Evolutionary conservation across 2,888 invertebrate species (phyloP), one percentile per base, ranked within the genome.

Genomic region (Latrodectus elegans): DNA sequence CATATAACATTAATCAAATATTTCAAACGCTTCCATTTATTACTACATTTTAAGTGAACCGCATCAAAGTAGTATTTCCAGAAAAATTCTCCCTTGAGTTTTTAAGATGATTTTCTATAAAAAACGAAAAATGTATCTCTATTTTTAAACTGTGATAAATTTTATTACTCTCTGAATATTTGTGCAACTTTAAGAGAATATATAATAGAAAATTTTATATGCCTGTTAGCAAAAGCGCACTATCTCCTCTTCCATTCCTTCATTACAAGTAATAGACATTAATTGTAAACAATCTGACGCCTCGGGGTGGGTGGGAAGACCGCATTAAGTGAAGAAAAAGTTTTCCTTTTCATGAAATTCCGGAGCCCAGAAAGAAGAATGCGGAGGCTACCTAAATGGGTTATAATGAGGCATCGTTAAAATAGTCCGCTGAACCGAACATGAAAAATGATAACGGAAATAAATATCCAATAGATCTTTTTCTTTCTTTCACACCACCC

Each of bases 391-490:
- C 67, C 75, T 53, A 81, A 80, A 77, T 81, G 70, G 81, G 74
- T 77, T 82, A 82, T 87, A 87, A 86, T 80, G 79, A 87, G 80
- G 51, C 86, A 87, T 87, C 86, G 86, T 87, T 87, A 87, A 87
- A 87, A 87, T 87, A 87, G 81, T 72, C 77, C 86, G 77, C 49
- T 81, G 77, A 55, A 87, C 72, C 86, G 81, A 76, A 77, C 68
- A 65, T 72, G 86, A 87, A 87, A 87, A 87, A 87, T 81, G 76
- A 70, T 60, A 87, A 72, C 76, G 70, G 65, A 81, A 87, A 87
- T 77, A 87, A 87, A 87, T 87, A 77, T 77, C 86, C 76, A 75
- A 76, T 82, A 81, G 74, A 81, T 87, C 81, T 82, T 70, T 76
- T 87, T 81, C 72, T 17, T 60, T 60, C 60, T n/a, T 60, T 10